Base-by-base conservation (phyloP, 2,797 vertebrate genomes). In the Acomys russatus region DNA sequence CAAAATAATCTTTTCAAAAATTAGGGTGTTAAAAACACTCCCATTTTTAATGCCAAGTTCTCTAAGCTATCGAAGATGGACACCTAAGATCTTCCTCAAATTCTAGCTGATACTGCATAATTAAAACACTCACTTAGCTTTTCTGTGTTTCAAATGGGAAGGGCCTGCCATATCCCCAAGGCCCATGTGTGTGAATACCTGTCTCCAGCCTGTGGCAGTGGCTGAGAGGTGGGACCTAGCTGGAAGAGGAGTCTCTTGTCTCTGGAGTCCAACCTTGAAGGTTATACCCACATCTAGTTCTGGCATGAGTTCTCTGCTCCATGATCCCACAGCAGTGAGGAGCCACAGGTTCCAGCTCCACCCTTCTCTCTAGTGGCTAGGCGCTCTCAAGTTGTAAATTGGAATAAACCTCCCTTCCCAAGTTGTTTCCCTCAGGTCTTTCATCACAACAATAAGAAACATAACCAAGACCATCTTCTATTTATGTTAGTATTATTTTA, bases 11-110 rank as follows among this genome's bases (percentile, higher is more conserved):
- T 97, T 98, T 96, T 96, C 61, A 70, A 85, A 64, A 97, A 92
- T 89, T 97, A 96, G 95, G 97, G 85, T 98, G 91, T 95, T 98
- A 98, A 97, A 96, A 98, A 97, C 88, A 98, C 98, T 97, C 98
- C 98, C 97, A 94, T 98, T 98, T 95, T 1, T 14, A 88, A 63
- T 95, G 87, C 82, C 94, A 97, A 68, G 12, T 94, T 87, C 91
- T 54, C 85, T 96, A 68, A 85, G 44, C 92, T 22, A n/a, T 84
- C 79, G 61, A 91, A 86, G 15, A 78, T 49, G 22, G 49, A 35
- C 28, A 68, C 33, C 49, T n/a, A 9, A 3, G 38, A 54, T 59
- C 7, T 83, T 73, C 17, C 54, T 35, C 2, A 93, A 96, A 95
- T 30, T 22, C 56, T 35, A 78, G 17, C 25, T 91, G 85, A 86